These are phyloP conservation scores for Coelopa pilipes DNA, from an alignment of 2,888 invertebrate species.

Conservation along the genomic window DNA sequence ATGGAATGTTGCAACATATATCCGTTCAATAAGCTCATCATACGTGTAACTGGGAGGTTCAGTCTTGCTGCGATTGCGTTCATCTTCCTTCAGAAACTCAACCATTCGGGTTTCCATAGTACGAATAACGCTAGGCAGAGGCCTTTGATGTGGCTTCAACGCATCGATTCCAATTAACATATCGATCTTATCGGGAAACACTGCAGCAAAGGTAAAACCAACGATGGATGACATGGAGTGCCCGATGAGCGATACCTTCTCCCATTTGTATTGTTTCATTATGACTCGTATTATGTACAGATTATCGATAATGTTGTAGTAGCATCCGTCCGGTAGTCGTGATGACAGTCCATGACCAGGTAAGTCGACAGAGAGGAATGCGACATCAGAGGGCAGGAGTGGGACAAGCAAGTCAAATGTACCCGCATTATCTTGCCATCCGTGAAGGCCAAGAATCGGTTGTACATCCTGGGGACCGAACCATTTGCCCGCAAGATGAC, in stretches of 20 bases:
- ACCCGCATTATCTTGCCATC: slow-evolving; percentile 85
- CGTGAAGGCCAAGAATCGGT: slow-evolving; percentile 79
- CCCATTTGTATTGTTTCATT: slow-evolving; percentile 76
- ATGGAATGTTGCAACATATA: slow-evolving; percentile 70
- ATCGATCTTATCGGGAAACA: slow-evolving; percentile 68
- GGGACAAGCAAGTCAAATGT: slow-evolving; percentile 78
- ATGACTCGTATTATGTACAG: slow-evolving; percentile 70
- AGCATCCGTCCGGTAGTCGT: slow-evolving; percentile 73
- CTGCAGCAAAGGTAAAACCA: slow-evolving; percentile 72
- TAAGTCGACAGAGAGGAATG: slow-evolving; percentile 74
- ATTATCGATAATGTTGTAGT: slow-evolving; percentile 65
- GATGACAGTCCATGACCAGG: slow-evolving; percentile 80
- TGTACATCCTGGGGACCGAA: slow-evolving; percentile 74
- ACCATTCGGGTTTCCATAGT: slow-evolving; percentile 65
- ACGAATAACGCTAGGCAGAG: slow-evolving; percentile 55
- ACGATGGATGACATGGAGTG: slow-evolving; percentile 78
- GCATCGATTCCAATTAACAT: slow-evolving; percentile 64
- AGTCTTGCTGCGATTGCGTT: slow-evolving; percentile 60
- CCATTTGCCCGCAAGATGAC: slow-evolving; percentile 76
- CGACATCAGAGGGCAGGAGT: slow-evolving; percentile 68
- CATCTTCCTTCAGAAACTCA: slow-evolving; percentile 68
- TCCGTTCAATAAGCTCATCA: slow-evolving; percentile 73
- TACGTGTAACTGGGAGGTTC: slow-evolving; percentile 74
- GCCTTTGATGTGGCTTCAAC: slow-evolving; percentile 61
- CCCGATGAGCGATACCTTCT: slow-evolving; percentile 74